These are phyloP conservation scores for Lagodon rhomboides DNA, from an alignment of 2,797 vertebrate genomes.

Conservation along the genomic window DNA sequence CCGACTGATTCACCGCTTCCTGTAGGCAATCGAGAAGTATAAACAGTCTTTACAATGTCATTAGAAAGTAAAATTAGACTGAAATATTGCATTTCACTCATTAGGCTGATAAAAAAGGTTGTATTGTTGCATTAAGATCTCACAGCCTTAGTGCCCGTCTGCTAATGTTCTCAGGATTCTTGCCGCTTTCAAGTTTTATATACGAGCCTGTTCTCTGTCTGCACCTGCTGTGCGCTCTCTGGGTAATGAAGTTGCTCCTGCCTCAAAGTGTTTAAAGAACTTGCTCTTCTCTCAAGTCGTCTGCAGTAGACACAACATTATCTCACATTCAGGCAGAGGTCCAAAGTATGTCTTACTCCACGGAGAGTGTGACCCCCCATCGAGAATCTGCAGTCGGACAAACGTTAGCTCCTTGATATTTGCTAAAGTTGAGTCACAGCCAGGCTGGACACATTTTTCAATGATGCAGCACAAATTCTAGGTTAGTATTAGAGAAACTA, in stretches of 20 bases:
- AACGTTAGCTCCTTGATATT: neutral
- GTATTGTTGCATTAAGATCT: neutral
- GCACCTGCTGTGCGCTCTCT: neutral
- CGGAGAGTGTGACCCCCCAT: neutral
- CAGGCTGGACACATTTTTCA: neutral
- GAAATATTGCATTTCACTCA: neutral
- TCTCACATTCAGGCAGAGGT: neutral
- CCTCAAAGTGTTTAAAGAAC: neutral
- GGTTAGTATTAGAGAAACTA: neutral
- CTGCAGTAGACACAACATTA: neutral
- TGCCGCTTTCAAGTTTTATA: constrained; percentile 9
- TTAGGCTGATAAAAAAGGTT: neutral
- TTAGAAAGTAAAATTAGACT: neutral
- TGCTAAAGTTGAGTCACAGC: neutral
- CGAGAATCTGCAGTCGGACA: neutral
- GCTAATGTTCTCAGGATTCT: constrained; percentile 3
- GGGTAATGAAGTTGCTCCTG: neutral
- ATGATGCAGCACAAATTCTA: neutral
- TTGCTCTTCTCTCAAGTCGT: neutral
- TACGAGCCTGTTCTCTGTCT: neutral
- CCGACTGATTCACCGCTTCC: neutral
- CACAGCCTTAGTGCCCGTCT: neutral
- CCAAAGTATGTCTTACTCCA: neutral
- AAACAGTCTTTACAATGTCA: neutral
- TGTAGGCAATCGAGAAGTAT: neutral